Evolutionary conservation across 2,888 invertebrate genomes (phyloP).

Genomic region (Andrena trimmerana): DNA sequence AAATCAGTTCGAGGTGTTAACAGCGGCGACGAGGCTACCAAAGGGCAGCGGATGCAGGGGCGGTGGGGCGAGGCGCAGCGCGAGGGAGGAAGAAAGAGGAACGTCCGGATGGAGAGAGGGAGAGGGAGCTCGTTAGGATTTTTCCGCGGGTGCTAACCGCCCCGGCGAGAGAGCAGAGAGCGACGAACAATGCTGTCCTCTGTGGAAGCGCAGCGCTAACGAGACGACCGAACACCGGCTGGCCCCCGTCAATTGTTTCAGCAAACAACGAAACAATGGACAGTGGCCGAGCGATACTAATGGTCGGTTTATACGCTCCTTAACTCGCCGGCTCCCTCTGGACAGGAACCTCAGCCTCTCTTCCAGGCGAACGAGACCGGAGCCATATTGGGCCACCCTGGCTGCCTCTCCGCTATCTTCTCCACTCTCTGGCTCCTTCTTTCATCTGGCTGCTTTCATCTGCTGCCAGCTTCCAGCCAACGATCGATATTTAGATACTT

Average conservation of each 20-base stretch:
- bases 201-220: conserved; percentile 79
- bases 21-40: conserved; percentile 48
- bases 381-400: conserved; percentile 67
- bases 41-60: conserved; percentile 22
- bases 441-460: conserved; percentile 11
- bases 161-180: conserved; percentile 72
- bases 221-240: conserved; percentile 83
- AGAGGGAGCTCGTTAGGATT: conserved; percentile 83
- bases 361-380: conserved; percentile 47
- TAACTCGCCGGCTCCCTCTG: conserved; percentile 68
- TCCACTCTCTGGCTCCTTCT: background rate
- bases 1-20: conserved; percentile 73
- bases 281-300: conserved; percentile 80
- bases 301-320: conserved; percentile 83
- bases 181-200: conserved; percentile 79
- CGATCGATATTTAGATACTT: conserved; percentile 33
- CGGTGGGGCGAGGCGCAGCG: conserved; percentile 1
- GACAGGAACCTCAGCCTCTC: conserved; percentile 39
- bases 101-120: conserved; percentile 11
- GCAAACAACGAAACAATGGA: conserved; percentile 81
- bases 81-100: conserved; percentile 3
- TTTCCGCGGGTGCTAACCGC: conserved; percentile 83
- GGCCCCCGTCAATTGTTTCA: conserved; percentile 85
- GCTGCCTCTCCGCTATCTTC: conserved; percentile 52
- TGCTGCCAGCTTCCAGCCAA: background rate